phyloP scores from a whole-genome alignment of 2,797 vertebrate genomes.

The Apodemus agrarius region DNA sequence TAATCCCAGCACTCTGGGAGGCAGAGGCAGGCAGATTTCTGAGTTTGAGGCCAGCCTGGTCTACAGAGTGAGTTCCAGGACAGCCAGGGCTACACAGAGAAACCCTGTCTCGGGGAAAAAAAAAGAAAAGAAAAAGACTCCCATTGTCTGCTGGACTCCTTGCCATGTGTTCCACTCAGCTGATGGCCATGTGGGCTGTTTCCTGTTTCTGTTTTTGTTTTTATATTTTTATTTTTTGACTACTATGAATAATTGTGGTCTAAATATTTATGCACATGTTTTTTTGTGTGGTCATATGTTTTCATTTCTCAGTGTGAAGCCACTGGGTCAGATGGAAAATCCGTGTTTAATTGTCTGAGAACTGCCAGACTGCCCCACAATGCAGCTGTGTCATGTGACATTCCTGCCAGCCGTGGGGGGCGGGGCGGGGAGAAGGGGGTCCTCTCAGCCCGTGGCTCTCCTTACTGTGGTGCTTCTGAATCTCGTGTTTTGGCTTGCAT shows the following conservation, averaged over 20 bases:
- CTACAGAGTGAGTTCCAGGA: too few species aligned
- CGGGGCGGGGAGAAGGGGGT: neutral
- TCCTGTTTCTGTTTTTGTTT: slow-evolving; percentile 8
- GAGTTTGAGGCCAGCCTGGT: too few species aligned
- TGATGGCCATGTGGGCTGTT: slow-evolving; percentile 3
- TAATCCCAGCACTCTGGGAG: too few species aligned
- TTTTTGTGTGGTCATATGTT: slow-evolving; percentile 3
- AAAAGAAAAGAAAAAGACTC: too few species aligned
- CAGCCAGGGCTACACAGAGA: too few species aligned
- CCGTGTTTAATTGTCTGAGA: neutral
- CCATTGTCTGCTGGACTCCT: neutral
- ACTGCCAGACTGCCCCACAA: neutral
- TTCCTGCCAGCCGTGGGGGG: neutral
- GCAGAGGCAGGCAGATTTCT: too few species aligned
- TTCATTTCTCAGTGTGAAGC: neutral
- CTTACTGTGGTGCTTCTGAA: neutral
- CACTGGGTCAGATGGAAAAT: neutral
- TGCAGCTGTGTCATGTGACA: neutral
- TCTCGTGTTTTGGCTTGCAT: neutral
- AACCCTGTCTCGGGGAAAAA: too few species aligned
- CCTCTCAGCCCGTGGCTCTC: neutral
- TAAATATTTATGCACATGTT: neutral
- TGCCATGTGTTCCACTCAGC: neutral
- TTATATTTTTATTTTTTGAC: slow-evolving; percentile 7
- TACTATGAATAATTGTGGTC: slow-evolving; percentile 40